Base-by-base conservation (phyloP, 2,113 vertebrate species). In the Neolamprologus sp. region DNA sequence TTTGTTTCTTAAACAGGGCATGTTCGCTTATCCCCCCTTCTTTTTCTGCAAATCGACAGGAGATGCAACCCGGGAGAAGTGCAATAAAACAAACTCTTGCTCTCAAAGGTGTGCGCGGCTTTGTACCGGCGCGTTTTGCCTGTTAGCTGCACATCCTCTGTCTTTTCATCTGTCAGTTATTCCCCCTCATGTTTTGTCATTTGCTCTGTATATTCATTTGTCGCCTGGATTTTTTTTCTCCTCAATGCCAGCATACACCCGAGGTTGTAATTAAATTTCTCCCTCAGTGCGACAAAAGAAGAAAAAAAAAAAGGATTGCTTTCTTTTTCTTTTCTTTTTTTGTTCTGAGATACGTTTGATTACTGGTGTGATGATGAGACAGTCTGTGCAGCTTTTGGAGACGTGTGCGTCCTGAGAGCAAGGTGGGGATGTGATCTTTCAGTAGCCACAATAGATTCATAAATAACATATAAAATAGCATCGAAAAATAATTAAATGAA, bases 141-240 rank as follows among this genome's bases (percentile, higher is more conserved):
- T 96, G 95, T 96, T 97, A 96, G 96, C 95, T 92, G 96, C 93
- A 94, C 93, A 93, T 94, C 93, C 94, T 88, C 95, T 93, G 94
- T 90, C 95, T 96, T 98, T 97, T 97, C 93, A 97, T 97, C 96
- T 97, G 97, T 97, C 97, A 97, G 82, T 97, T 96, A 95, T 93
- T 93, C 94, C 90, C 94, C 95, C 95, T 94, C 93, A 93, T 88
- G 93, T 94, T 92, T 96, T 97, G 97, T 97, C 97, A 97, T 93
- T 95, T 93, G 87, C 85, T 93, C 92, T 89, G 93, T 92, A 95
- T 95, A 95, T 93, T 96, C 93, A 89, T 95, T 97, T 97, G 95
- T 97, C 95, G 95, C 91, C 93, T 93, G 95, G 91, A 68, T 96
- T 92, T 95, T 91, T 95, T 85, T 81, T n/a, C 35, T 21, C 63